A percentile compares a stretch with the other conserved stretches of the same genome.
Evolutionary conservation across 2,888 invertebrate genomes (phyloP).

Genomic region (Apotomis turbidana): DNA sequence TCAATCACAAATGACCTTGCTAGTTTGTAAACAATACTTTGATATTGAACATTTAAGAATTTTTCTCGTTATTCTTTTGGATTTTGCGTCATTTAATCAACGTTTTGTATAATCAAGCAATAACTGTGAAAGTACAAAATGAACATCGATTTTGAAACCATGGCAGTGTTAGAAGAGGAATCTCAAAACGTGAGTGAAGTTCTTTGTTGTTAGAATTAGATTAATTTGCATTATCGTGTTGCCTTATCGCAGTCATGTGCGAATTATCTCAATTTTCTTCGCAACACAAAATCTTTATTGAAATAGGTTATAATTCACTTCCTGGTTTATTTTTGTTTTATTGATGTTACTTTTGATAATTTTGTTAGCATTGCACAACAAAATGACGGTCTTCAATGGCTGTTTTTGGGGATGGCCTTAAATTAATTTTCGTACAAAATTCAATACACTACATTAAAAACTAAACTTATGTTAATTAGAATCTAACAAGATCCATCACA

Average conservation of each 20-base stretch:
- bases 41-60: constrained; percentile 63
- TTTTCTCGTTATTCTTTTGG: constrained; percentile 81
- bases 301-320: constrained; percentile 34
- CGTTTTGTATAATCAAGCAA: constrained; percentile 47
- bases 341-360: neutral
- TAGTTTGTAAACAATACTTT: constrained; percentile 91
- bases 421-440: no score
- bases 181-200: constrained; percentile 82
- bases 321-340: constrained; percentile 38
- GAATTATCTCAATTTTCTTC: constrained; percentile 15
- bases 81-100: constrained; percentile 71
- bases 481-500: no score
- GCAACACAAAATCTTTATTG: neutral
- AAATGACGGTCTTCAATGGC: constrained; percentile 54
- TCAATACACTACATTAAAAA: no score
- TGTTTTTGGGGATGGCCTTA: neutral
- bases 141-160: constrained; percentile 85
- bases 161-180: constrained; percentile 86
- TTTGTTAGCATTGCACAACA: constrained; percentile 50
- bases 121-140: constrained; percentile 54
- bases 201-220: constrained; percentile 59
- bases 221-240: constrained; percentile 45
- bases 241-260: constrained; percentile 36
- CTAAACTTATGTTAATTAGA: no score
- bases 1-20: constrained; percentile 91